Conservation (phyloP, 2,888 invertebrate species). For the Timema podura region DNA sequence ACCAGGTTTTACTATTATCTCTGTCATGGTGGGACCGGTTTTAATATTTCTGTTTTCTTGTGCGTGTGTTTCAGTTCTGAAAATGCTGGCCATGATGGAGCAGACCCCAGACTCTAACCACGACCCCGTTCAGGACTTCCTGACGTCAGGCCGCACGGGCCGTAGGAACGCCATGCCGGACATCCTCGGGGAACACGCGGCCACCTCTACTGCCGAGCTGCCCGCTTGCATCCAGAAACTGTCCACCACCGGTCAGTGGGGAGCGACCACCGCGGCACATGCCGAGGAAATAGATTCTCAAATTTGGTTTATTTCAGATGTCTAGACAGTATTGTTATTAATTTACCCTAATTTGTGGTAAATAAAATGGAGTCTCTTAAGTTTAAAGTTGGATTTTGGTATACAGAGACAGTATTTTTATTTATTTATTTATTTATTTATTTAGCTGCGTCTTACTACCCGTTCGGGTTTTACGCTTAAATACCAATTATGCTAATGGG, state of each 20-base stretch:
- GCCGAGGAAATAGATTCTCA: no score
- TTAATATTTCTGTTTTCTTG: conserved; percentile 4
- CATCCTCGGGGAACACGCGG: conserved; percentile 69
- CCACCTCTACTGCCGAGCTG: conserved; percentile 70
- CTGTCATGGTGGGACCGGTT: neutral
- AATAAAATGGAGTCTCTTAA: no score
- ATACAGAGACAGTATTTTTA: no score
- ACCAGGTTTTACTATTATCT: neutral
- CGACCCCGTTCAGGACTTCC: conserved; percentile 69
- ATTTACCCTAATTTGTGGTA: no score
- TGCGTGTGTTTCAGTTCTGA: conserved; percentile 46
- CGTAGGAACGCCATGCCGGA: conserved; percentile 85
- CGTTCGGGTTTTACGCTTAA: no score
- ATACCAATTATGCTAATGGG: no score
- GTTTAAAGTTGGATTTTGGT: no score
- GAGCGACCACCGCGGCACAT: neutral
- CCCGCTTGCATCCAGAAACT: conserved; percentile 70
- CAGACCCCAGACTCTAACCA: conserved; percentile 25
- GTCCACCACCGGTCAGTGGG: conserved; percentile 54
- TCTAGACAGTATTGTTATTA: no score
- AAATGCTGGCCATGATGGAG: conserved; percentile 59
- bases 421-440: no score
- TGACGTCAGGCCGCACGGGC: conserved; percentile 80
- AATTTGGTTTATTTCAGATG: no score
- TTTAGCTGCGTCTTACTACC: no score